Percentiles rank a stretch among this genome's conserved stretches.
Conservation (phyloP, 2,888 invertebrate genomes). For the Nycteola revayana region DNA sequence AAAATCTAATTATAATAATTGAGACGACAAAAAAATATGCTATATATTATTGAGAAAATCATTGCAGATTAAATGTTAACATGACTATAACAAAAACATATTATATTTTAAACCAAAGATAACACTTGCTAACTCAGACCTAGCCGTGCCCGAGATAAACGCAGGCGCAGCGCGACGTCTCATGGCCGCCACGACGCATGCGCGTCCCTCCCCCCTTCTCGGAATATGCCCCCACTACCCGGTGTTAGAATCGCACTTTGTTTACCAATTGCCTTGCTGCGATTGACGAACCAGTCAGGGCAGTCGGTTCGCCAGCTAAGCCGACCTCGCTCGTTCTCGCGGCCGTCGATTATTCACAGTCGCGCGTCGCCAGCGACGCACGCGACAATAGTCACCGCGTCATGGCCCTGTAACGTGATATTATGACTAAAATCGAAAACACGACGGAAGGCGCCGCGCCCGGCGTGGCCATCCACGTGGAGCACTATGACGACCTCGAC, state of each 20-base stretch:
- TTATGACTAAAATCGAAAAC: slow-evolving; percentile 70
- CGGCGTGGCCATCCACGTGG: slow-evolving; percentile 71
- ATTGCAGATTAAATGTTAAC: too few species aligned
- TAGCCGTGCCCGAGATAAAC: slow-evolving; percentile 76
- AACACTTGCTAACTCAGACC: slow-evolving; percentile 13
- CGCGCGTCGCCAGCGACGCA: slow-evolving; percentile 73
- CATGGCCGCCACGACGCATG: slow-evolving; percentile 87
- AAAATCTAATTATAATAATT: too few species aligned
- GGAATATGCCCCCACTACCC: slow-evolving; percentile 55
- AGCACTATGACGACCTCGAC: slow-evolving; percentile 60
- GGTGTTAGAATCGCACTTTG: slow-evolving; percentile 65
- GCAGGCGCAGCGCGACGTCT: slow-evolving; percentile 88
- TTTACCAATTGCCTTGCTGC: slow-evolving; percentile 74
- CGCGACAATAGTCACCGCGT: slow-evolving; percentile 67
- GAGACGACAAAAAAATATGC: too few species aligned
- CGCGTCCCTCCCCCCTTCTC: slow-evolving; percentile 91
- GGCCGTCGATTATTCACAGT: slow-evolving; percentile 57
- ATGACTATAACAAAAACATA: too few species aligned
- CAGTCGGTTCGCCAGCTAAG: slow-evolving; percentile 78
- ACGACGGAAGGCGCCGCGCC: slow-evolving; percentile 70
- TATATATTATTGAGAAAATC: too few species aligned
- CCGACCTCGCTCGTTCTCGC: slow-evolving; percentile 91
- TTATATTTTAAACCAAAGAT: slow-evolving; percentile 7
- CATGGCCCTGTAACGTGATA: slow-evolving; percentile 78
- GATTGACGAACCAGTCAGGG: slow-evolving; percentile 73